Percentiles rank a stretch among this genome's conserved stretches.
phyloP scores from a whole-genome alignment of 2,888 invertebrate species.

The Diogma glabrata region DNA sequence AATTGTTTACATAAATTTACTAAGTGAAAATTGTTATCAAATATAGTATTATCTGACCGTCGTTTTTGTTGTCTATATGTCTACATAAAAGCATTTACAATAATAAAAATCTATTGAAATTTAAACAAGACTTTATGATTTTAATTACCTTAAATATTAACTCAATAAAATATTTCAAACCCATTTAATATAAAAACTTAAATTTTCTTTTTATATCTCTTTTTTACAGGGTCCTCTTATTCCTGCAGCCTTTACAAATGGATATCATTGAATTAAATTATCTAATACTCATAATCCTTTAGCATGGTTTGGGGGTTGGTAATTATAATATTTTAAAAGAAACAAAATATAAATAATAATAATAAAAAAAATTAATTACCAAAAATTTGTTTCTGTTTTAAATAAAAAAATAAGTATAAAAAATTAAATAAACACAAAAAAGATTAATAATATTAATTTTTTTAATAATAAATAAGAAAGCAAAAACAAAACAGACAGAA shows the following conservation, averaged over 20 bases:
- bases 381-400: conserved; percentile 24
- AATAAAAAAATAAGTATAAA: conserved; percentile 20
- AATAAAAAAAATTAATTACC: conserved; percentile 18
- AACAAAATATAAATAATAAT: conserved; percentile 21
- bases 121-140: too few relatives aligned
- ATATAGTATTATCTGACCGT: too few relatives aligned
- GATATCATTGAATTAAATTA: conserved; percentile 75
- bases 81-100: too few relatives aligned
- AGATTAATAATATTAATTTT: conserved; percentile 33
- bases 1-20: too few relatives aligned
- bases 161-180: neutral
- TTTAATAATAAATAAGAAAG: conserved; percentile 21
- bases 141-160: too few relatives aligned
- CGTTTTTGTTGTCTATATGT: too few relatives aligned
- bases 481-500: conserved; percentile 20
- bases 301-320: conserved; percentile 27
- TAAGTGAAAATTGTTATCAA: too few relatives aligned
- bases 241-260: conserved; percentile 97
- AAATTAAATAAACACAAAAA: conserved; percentile 29
- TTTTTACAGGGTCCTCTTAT: conserved; percentile 86
- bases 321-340: conserved; percentile 15
- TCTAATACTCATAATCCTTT: conserved; percentile 8
- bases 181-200: neutral
- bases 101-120: too few relatives aligned
- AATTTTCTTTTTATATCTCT: conserved; percentile 22